A percentile compares a stretch with the other conserved stretches of the same genome.
phyloP scores from a whole-genome alignment of 1,140 invertebrate genomes.

The Phortica variegata region DNA sequence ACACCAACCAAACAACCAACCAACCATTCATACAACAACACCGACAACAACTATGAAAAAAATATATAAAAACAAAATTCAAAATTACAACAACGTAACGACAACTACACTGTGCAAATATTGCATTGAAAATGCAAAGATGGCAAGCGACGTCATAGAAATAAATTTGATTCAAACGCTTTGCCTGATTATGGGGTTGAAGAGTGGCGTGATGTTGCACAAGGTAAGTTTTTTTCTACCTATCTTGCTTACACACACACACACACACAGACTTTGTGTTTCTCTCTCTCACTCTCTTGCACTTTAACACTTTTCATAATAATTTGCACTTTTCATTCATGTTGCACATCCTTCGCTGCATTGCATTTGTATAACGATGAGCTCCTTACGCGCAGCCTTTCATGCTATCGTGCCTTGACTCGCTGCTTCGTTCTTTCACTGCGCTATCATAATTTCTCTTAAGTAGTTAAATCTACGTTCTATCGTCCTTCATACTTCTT shows the following conservation, averaged over 20 bases:
- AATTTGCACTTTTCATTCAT: slow-evolving; percentile 25
- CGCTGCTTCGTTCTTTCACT: too few species aligned
- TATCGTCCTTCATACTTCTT: too few species aligned
- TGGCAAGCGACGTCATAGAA: slow-evolving; percentile 56
- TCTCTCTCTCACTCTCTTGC: not conserved
- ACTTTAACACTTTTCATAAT: slow-evolving; percentile 21
- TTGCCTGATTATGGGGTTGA: slow-evolving; percentile 57
- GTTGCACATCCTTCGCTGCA: too few species aligned
- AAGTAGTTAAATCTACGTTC: too few species aligned
- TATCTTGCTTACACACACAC: slow-evolving; percentile 1
- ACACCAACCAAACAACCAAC: slow-evolving; percentile 21
- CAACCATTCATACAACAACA: slow-evolving; percentile 12
- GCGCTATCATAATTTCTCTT: too few species aligned
- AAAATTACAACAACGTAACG: slow-evolving; percentile 16
- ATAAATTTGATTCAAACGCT: slow-evolving; percentile 56
- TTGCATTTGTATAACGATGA: too few species aligned
- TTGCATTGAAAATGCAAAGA: slow-evolving; percentile 37
- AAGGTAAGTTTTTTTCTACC: slow-evolving; percentile 37
- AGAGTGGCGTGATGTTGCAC: slow-evolving; percentile 57
- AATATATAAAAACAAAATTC: slow-evolving; percentile 31
- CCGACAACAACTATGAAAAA: slow-evolving; percentile 14
- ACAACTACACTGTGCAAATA: slow-evolving; percentile 20
- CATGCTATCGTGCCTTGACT: too few species aligned
- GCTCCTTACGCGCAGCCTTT: not conserved
- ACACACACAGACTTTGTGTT: not conserved